These are phyloP conservation scores for Chouioia cunea DNA, from an alignment of 2,888 invertebrate species.

Conservation along the genomic window DNA sequence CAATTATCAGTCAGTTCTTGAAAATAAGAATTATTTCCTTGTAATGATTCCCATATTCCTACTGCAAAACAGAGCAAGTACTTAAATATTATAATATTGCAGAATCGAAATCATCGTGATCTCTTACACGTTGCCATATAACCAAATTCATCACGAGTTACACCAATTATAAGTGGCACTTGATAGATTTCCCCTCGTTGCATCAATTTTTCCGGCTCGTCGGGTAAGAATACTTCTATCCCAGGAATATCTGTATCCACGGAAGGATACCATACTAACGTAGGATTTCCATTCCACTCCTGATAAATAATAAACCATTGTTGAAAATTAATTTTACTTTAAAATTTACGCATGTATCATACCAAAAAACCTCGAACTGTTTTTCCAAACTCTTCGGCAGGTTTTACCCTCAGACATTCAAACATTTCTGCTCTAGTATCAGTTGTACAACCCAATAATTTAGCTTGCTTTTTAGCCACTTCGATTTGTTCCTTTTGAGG, in stretches of 20 bases:
- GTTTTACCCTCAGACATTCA: conserved; percentile 73
- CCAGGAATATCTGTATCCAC: conserved; percentile 75
- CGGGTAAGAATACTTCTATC: conserved; percentile 74
- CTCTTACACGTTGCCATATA: conserved; percentile 67
- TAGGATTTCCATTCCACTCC: conserved; percentile 72
- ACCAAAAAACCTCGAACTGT: conserved; percentile 15
- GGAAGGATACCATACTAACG: conserved; percentile 74
- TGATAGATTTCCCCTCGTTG: conserved; percentile 72
- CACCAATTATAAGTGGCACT: conserved; percentile 77
- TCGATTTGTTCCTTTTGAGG: conserved; percentile 71
- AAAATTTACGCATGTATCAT: background rate
- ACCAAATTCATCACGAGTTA: conserved; percentile 74
- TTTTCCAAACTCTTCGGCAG: conserved; percentile 49
- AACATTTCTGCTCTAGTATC: conserved; percentile 71
- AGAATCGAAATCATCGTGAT: conserved; percentile 63
- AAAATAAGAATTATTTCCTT: conserved; percentile 62
- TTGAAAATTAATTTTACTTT: background rate
- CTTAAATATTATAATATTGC: background rate
- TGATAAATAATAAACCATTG: conserved; percentile 49
- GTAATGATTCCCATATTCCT: conserved; percentile 16
- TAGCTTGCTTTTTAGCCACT: conserved; percentile 75
- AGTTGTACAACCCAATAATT: conserved; percentile 72
- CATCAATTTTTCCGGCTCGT: conserved; percentile 73
- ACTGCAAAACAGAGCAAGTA: background rate
- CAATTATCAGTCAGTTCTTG: conserved; percentile 73